These are phyloP conservation scores for Nomada fabriciana DNA, from an alignment of 2,888 invertebrate species.

Conservation along the genomic window DNA sequence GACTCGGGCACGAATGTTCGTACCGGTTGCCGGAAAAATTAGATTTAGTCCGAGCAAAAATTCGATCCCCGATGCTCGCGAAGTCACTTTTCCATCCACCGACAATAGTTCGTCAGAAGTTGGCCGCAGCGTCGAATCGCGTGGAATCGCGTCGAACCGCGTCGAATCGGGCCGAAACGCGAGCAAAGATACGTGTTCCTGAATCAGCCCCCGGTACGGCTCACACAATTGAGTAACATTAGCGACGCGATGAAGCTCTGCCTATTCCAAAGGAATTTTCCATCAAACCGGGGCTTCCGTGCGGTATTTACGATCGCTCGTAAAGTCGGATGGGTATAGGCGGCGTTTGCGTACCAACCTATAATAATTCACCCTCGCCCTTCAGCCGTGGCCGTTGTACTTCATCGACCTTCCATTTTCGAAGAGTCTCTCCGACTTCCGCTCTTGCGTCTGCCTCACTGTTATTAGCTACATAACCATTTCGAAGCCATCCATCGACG, in stretches of 20 bases:
- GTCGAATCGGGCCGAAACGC: no score
- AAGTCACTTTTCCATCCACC: slow-evolving; percentile 17
- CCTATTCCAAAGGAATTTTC: slow-evolving; percentile 55
- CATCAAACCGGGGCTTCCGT: slow-evolving; percentile 42
- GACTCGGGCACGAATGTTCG: slow-evolving; percentile 51
- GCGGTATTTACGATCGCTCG: slow-evolving; percentile 69
- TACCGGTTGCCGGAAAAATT: slow-evolving; percentile 63
- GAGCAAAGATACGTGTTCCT: slow-evolving; percentile 59
- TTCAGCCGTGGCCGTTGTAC: slow-evolving; percentile 40
- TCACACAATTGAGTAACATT: slow-evolving; percentile 65
- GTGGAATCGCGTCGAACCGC: not conserved
- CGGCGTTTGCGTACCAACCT: slow-evolving; percentile 56
- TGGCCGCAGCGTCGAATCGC: slow-evolving; percentile 37
- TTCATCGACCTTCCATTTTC: slow-evolving; percentile 60
- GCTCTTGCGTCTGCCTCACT: slow-evolving; percentile 25
- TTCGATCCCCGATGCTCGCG: slow-evolving; percentile 67
- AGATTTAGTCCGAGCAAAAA: slow-evolving; percentile 71
- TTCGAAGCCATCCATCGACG: slow-evolving; percentile 58
- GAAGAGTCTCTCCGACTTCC: slow-evolving; percentile 45
- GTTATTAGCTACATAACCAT: slow-evolving; percentile 62
- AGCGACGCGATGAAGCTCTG: slow-evolving; percentile 60
- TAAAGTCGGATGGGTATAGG: slow-evolving; percentile 57
- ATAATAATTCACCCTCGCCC: slow-evolving; percentile 34
- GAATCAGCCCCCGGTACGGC: slow-evolving; percentile 34
- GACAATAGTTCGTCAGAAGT: slow-evolving; percentile 78